Conservation (phyloP, 2,797 vertebrate species). For the Petrocephalus sullivani region DNA sequence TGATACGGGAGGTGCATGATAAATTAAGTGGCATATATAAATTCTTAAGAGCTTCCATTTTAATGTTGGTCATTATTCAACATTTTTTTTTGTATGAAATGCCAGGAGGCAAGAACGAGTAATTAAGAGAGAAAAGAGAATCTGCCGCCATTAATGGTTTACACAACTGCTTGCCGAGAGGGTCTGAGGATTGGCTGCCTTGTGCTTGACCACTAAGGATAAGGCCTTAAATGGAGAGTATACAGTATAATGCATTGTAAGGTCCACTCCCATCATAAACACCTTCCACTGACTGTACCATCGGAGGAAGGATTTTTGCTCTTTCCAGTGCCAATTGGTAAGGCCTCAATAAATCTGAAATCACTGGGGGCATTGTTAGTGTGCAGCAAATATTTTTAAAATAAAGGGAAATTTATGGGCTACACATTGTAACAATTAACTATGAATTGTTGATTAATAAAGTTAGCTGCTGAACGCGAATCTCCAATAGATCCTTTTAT, state of each 20-base stretch:
- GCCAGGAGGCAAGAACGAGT: slow-evolving; percentile 99
- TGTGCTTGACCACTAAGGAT: slow-evolving; percentile 23
- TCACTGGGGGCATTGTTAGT: slow-evolving; percentile 96
- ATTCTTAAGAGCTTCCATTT: slow-evolving; percentile 99
- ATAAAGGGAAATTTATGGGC: slow-evolving; percentile 90
- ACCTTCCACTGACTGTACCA: slow-evolving; percentile 49
- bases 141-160: slow-evolving; percentile 98
- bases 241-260: too few species aligned
- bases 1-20: slow-evolving; percentile 99
- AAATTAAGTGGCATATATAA: slow-evolving; percentile 97
- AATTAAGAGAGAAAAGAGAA: slow-evolving; percentile 99
- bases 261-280: not conserved
- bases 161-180: slow-evolving; percentile 71
- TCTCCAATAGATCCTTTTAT: slow-evolving; percentile 99
- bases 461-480: slow-evolving; percentile 94
- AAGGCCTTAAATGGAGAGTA: not conserved
- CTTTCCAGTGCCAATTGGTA: slow-evolving; percentile 66
- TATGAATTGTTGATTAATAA: slow-evolving; percentile 96
- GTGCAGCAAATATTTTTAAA: slow-evolving; percentile 91
- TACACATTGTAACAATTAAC: slow-evolving; percentile 96
- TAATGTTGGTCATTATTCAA: slow-evolving; percentile 99
- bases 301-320: slow-evolving; percentile 34
- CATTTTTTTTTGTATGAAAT: slow-evolving; percentile 99
- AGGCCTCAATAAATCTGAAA: slow-evolving; percentile 95
- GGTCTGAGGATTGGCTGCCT: slow-evolving; percentile 31